These are phyloP conservation scores for Sebastiscus tertius DNA, from an alignment of 2,797 vertebrate genomes.

Conservation along the genomic window DNA sequence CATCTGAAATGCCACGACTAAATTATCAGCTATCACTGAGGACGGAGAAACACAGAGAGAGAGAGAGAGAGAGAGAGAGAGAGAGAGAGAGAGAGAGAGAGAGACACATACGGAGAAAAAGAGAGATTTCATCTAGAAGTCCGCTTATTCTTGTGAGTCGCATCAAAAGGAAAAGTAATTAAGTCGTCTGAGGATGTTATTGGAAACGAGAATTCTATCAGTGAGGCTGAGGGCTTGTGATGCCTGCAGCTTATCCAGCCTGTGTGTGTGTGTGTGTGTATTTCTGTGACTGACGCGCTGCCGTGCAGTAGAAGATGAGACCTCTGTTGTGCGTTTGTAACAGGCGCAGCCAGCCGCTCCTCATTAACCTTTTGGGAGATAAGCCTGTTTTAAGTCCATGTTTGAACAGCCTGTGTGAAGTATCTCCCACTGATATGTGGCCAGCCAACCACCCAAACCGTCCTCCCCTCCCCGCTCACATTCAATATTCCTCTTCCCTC, in stretches of 20 bases:
- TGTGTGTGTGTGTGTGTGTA: slow-evolving; percentile 24
- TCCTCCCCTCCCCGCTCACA: slow-evolving; percentile 41
- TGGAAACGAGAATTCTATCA: slow-evolving; percentile 83
- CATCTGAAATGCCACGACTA: slow-evolving; percentile 56
- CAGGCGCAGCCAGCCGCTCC: slow-evolving; percentile 75
- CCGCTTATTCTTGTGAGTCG: slow-evolving; percentile 73
- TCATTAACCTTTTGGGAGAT: slow-evolving; percentile 88
- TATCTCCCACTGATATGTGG: slow-evolving; percentile 77
- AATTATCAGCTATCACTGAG: slow-evolving; percentile 61
- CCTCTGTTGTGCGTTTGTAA: slow-evolving; percentile 76
- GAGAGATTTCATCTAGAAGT: slow-evolving; percentile 73
- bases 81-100: slow-evolving; percentile 53
- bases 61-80: slow-evolving; percentile 15
- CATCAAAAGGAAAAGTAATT: slow-evolving; percentile 85
- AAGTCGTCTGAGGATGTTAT: slow-evolving; percentile 83
- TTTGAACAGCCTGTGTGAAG: slow-evolving; percentile 84
- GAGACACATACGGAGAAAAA: slow-evolving; percentile 29
- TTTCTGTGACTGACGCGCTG: slow-evolving; percentile 51
- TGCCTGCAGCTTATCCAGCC: slow-evolving; percentile 77
- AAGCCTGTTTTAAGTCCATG: slow-evolving; percentile 85
- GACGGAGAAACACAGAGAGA: slow-evolving; percentile 34
- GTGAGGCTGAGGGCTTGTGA: slow-evolving; percentile 71
- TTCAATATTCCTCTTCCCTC: slow-evolving; percentile 55
- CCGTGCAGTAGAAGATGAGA: slow-evolving; percentile 71
- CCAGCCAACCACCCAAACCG: slow-evolving; percentile 61